Percentiles rank a stretch among this genome's conserved stretches.
Conservation (phyloP, 2,797 vertebrate genomes). For the Periparus ater region DNA sequence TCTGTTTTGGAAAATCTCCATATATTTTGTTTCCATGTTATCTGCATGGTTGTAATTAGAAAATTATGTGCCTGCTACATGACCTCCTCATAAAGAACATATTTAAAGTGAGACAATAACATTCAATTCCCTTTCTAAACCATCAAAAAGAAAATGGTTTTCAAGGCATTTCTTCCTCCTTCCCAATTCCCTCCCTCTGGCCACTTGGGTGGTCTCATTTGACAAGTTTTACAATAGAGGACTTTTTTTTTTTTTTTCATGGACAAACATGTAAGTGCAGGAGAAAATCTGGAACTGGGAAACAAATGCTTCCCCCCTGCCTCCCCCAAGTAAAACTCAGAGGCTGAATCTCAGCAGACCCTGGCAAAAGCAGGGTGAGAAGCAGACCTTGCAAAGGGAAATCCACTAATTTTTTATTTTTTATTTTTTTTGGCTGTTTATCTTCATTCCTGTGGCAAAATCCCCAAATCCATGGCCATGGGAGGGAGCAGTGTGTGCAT, state of each 20-base stretch:
- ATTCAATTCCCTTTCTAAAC: conserved; percentile 70
- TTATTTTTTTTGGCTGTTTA: not conserved
- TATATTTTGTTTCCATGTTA: conserved; percentile 54
- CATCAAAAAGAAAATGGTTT: conserved; percentile 67
- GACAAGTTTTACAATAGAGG: conserved; percentile 51
- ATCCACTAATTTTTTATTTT: not conserved
- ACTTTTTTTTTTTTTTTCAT: not conserved
- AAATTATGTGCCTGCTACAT: conserved; percentile 64
- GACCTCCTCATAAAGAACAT: conserved; percentile 57
- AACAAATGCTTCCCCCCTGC: not conserved
- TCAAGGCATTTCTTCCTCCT: conserved; percentile 62
- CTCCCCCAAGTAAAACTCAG: not conserved
- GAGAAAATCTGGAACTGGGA: conserved; percentile 33
- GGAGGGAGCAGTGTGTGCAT: rapidly evolving
- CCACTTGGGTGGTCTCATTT: conserved; percentile 68
- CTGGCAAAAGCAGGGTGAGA: not conserved
- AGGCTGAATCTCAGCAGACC: not conserved
- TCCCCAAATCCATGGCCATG: rapidly evolving
- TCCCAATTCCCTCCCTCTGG: conserved; percentile 29
- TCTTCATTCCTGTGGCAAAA: not conserved
- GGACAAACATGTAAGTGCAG: conserved; percentile 25
- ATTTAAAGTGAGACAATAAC: conserved; percentile 63
- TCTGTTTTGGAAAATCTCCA: conserved; percentile 55
- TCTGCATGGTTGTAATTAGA: conserved; percentile 58
- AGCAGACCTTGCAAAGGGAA: not conserved